Percentiles rank a stretch among this genome's conserved stretches.
phyloP scores from a whole-genome alignment of 2,113 vertebrate species.

The Peromyscus maniculatus region DNA sequence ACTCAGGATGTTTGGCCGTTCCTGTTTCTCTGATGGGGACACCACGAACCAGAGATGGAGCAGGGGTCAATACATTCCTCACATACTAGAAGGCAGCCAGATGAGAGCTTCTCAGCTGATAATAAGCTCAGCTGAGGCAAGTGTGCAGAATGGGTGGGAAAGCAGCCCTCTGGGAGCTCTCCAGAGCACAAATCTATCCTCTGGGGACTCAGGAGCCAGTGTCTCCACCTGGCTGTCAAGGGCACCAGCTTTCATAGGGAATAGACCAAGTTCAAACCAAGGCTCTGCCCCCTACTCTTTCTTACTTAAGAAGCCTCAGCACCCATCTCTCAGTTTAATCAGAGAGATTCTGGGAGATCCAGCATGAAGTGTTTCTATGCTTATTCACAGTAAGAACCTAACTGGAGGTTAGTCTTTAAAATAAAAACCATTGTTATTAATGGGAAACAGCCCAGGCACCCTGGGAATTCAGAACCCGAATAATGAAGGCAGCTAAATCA shows the following conservation, averaged over 20 bases:
- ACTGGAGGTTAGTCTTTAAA: slow-evolving; percentile 52
- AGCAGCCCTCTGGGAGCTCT: neutral
- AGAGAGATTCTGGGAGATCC: slow-evolving; percentile 42
- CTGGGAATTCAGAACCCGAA: slow-evolving; percentile 60
- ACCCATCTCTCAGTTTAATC: neutral
- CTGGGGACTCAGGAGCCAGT: neutral
- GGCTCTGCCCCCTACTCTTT: neutral
- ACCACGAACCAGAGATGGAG: slow-evolving; percentile 44
- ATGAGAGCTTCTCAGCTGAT: neutral
- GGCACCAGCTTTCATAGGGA: neutral
- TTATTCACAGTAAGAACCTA: slow-evolving; percentile 46
- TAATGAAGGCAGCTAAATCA: slow-evolving; percentile 68
- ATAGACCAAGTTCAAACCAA: neutral
- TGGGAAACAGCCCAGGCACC: slow-evolving; percentile 47
- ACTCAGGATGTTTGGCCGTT: slow-evolving; percentile 80
- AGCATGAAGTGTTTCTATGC: neutral
- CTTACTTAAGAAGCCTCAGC: neutral
- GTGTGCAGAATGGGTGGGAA: neutral
- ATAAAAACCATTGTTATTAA: slow-evolving; percentile 60
- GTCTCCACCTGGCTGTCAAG: neutral
- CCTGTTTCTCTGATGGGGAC: slow-evolving; percentile 70
- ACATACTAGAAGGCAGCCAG: neutral
- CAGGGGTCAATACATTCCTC: slow-evolving; percentile 27
- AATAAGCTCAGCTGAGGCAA: slow-evolving; percentile 49
- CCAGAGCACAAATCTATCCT: neutral